Evolutionary conservation across 2,888 invertebrate genomes (phyloP).

Genomic region (Synanthedon tipuliformis): DNA sequence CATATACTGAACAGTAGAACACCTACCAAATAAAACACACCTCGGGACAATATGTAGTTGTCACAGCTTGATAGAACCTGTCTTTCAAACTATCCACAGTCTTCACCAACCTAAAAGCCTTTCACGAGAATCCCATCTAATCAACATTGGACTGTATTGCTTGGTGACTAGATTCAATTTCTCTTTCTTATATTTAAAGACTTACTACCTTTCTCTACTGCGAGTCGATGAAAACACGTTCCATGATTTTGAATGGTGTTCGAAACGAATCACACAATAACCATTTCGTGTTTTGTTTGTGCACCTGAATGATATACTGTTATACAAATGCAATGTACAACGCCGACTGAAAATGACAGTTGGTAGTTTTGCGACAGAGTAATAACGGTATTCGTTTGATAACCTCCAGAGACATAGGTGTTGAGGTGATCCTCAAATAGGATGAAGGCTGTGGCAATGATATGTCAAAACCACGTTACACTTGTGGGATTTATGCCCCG

Average conservation of each 20-base stretch:
- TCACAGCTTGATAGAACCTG: slow-evolving; percentile 65
- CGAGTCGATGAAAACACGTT: slow-evolving; percentile 11
- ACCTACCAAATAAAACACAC: slow-evolving; percentile 57
- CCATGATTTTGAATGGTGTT: slow-evolving; percentile 10
- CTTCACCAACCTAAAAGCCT: not conserved
- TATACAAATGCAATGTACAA: not conserved
- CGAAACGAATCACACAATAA: slow-evolving; percentile 5
- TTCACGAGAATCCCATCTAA: not conserved
- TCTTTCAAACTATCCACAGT: slow-evolving; percentile 60
- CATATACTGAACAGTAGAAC: slow-evolving; percentile 26
- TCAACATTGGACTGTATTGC: not conserved
- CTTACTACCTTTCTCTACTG: slow-evolving; percentile 12
- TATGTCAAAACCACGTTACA: slow-evolving; percentile 63
- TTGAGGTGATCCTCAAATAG: slow-evolving; percentile 48
- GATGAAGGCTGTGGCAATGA: slow-evolving; percentile 50
- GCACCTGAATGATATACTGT: not conserved
- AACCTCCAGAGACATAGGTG: slow-evolving; percentile 48
- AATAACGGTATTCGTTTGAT: slow-evolving; percentile 24
- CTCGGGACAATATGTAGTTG: slow-evolving; percentile 63
- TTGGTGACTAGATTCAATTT: not conserved
- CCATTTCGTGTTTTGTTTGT: slow-evolving; percentile 11
- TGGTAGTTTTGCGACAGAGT: slow-evolving; percentile 13
- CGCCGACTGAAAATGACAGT: not conserved
- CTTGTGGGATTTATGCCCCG: slow-evolving; percentile 54
- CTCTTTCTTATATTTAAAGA: not conserved